A percentile compares a stretch with the other conserved stretches of the same genome.
Evolutionary conservation across 1,140 invertebrate species (phyloP).

Genomic region (Hypothenemus hampei): DNA sequence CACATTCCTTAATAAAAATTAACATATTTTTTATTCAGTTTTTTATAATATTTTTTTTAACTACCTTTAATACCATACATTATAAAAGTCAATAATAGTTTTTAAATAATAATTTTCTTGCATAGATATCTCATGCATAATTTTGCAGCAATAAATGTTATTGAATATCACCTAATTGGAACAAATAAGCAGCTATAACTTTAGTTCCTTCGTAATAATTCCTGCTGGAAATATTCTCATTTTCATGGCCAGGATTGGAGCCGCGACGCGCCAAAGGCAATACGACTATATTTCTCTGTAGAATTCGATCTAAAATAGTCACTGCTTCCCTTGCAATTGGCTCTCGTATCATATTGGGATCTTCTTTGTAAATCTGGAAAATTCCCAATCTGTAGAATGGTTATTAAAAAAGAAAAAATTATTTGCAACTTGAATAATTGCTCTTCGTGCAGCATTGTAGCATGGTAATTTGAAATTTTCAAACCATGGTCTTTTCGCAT

Average conservation of each 20-base stretch:
- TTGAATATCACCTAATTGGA: too few species aligned
- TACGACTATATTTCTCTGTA: slow-evolving; percentile 38
- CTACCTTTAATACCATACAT: too few species aligned
- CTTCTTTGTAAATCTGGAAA: slow-evolving; percentile 42
- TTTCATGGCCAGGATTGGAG: slow-evolving; percentile 34
- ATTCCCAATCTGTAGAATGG: too few species aligned
- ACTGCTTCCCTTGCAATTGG: slow-evolving; percentile 35
- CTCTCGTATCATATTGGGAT: slow-evolving; percentile 42
- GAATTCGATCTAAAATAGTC: slow-evolving; percentile 35
- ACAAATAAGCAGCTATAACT: slow-evolving; percentile 40
- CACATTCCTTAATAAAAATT: too few species aligned
- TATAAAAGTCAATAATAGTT: too few species aligned
- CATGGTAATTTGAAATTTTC: slow-evolving; percentile 36
- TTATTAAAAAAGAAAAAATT: too few species aligned
- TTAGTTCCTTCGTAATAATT: slow-evolving; percentile 43
- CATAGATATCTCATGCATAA: too few species aligned
- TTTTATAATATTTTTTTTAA: too few species aligned
- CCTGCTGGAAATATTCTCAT: slow-evolving; percentile 39
- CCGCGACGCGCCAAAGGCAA: slow-evolving; percentile 34
- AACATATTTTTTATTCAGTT: too few species aligned
- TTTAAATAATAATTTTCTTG: too few species aligned
- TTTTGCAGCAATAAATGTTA: too few species aligned
- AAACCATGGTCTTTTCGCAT: slow-evolving; percentile 37
- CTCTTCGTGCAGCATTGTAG: slow-evolving; percentile 41
- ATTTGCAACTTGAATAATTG: slow-evolving; percentile 40